These are phyloP conservation scores for Aleiodes sp. DNA, from an alignment of 1,140 invertebrate species.

Conservation along the genomic window DNA sequence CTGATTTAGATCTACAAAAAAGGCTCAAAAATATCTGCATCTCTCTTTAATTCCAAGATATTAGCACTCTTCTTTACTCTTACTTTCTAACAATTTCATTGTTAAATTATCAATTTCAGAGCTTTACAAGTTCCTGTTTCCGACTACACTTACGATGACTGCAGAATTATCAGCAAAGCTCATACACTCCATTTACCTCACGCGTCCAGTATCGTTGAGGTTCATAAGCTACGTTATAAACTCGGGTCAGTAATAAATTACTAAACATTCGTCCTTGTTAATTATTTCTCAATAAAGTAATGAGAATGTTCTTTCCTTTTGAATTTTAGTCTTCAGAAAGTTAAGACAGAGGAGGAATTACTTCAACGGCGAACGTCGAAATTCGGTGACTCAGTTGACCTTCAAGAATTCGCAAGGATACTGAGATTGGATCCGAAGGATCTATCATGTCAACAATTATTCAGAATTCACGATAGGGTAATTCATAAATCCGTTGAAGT, in stretches of 20 bases:
- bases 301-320: background rate
- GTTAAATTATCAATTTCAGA: constrained; percentile 69
- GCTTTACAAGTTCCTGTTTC: constrained; percentile 83
- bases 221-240: constrained; percentile 76
- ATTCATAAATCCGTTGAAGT: no score
- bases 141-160: constrained; percentile 95
- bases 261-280: constrained; percentile 33
- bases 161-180: constrained; percentile 82
- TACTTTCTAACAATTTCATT: background rate
- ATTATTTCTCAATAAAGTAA: constrained; percentile 7
- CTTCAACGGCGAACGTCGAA: constrained; percentile 60
- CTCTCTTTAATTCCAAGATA: no score
- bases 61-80: constrained; percentile 2
- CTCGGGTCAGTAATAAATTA: constrained; percentile 69
- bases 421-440: constrained; percentile 70
- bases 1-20: background rate
- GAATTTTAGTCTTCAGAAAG: constrained; percentile 61
- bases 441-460: constrained; percentile 70
- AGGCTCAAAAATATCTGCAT: background rate
- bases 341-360: constrained; percentile 62
- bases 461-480: constrained; percentile 77
- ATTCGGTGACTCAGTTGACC: constrained; percentile 65
- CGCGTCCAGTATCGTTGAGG: constrained; percentile 78
- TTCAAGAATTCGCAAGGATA: constrained; percentile 72
- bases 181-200: constrained; percentile 82